Evolutionary conservation across 2,888 invertebrate species (phyloP).

Genomic region (Stratiomys singularior): DNA sequence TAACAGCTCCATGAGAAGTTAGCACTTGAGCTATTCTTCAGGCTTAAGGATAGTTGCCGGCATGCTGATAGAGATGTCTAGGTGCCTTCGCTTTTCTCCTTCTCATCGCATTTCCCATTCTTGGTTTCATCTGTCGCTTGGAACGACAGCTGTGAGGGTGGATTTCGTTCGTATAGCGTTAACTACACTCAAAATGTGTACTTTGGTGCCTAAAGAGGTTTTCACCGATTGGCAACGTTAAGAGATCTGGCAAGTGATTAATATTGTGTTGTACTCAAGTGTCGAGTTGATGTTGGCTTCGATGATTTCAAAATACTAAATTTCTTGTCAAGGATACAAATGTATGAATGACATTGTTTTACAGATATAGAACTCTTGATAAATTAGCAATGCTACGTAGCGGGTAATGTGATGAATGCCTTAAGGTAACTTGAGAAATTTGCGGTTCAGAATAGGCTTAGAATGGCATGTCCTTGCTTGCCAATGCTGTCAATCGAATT

Average conservation of each 20-base stretch:
- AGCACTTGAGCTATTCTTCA: slow-evolving; percentile 40
- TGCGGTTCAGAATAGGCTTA: background rate
- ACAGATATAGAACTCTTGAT: too few relatives aligned
- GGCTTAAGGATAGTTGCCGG: slow-evolving; percentile 24
- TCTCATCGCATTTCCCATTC: background rate
- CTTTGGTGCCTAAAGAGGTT: slow-evolving; percentile 44
- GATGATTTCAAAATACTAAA: slow-evolving; percentile 32
- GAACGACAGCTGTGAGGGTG: background rate
- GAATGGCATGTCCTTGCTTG: too few relatives aligned
- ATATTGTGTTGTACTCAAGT: slow-evolving; percentile 32
- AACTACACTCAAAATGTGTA: slow-evolving; percentile 27
- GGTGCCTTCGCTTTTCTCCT: background rate
- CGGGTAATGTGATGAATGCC: background rate
- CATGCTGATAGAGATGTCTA: background rate
- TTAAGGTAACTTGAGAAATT: background rate
- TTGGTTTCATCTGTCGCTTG: background rate
- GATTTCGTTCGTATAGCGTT: background rate
- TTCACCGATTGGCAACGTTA: slow-evolving; percentile 46
- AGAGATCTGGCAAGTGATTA: slow-evolving; percentile 45
- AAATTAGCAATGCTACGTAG: too few relatives aligned
- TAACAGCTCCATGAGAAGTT: slow-evolving; percentile 44
- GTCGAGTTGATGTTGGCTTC: slow-evolving; percentile 21
- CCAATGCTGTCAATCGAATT: too few relatives aligned
- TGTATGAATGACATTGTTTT: too few relatives aligned
- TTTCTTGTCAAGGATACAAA: background rate